Base-by-base conservation (phyloP, 2,113 vertebrate species). In the Gorilla gorilla region DNA sequence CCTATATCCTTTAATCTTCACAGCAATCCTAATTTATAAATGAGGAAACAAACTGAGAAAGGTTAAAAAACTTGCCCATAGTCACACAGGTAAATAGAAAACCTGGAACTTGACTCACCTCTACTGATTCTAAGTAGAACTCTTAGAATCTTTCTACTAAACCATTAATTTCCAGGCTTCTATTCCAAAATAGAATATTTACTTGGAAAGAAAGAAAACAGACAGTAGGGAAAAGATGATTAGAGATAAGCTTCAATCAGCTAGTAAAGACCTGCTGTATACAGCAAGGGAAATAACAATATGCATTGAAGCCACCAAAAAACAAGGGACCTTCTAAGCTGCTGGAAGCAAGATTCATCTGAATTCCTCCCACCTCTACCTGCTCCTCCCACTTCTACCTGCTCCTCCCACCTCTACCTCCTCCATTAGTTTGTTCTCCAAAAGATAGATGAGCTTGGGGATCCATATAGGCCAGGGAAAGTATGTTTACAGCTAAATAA, bases 201-300 rank as follows among this genome's bases (percentile, higher is more conserved):
- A 10, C 12, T 27, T 86, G 35, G 11, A 93, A 90, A 93, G n/a
- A 83, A 95, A 93, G 38, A 90, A 79, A 95, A 73, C 13, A 96
- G 25, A 88, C 9, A 95, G 38, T 11, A 61, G 40, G 50, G 22
- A 5, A 89, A 66, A 64, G 27, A 72, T 50, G 23, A 40, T 59
- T 82, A 82, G 12, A 97, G 20, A 73, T 43, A 55, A 78, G 48
- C 70, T 89, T 76, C 80, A 57, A 48, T 89, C 30, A 73, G 35
- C 32, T 59, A 13, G 20, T 38, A 89, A 96, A 81, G 10, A 64
- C 82, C 45, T 89, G 38, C 45, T 61, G 75, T 80, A 86, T 94
- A 83, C 2, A 79, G 43, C 72, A 30, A 61, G 13, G 23, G 40
- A 92, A 92, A 50, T 50, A 93, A 78, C 64, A 78, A n/a, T 89